Evolutionary conservation across 2,113 vertebrate genomes (phyloP).

Genomic region (Zosterops hypoxanthus): DNA sequence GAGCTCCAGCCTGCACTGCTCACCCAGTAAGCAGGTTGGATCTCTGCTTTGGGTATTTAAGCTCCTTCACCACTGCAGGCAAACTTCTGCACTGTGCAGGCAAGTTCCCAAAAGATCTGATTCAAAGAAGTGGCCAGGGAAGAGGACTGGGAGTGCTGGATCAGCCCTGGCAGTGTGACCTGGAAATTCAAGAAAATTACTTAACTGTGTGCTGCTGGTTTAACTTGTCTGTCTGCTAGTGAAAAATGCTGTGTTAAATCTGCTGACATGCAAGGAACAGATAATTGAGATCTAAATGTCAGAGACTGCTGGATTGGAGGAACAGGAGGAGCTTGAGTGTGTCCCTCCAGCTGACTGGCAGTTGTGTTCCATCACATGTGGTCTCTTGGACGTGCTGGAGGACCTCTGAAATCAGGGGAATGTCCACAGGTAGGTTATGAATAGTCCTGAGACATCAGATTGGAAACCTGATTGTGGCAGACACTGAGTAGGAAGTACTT

Average conservation of each 20-base stretch:
- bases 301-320: neutral
- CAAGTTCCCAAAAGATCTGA: neutral
- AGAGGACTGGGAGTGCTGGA: neutral
- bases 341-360: neutral
- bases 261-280: neutral
- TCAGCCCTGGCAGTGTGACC: neutral
- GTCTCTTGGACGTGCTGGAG: neutral
- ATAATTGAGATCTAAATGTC: neutral
- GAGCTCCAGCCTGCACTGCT: neutral
- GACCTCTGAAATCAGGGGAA: neutral
- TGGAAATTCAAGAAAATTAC: neutral
- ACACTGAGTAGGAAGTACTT: neutral
- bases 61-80: neutral
- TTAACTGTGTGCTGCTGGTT: neutral
- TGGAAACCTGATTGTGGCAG: neutral
- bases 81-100: neutral
- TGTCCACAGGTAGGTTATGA: neutral
- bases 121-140: neutral
- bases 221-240: neutral
- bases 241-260: neutral
- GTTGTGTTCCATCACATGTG: neutral
- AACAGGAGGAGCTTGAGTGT: accelerated
- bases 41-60: neutral
- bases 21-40: neutral
- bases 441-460: neutral